Evolutionary conservation across 2,888 invertebrate genomes (phyloP), one percentile per base, ranked within the genome.

Genomic region (Diaphora mendica): DNA sequence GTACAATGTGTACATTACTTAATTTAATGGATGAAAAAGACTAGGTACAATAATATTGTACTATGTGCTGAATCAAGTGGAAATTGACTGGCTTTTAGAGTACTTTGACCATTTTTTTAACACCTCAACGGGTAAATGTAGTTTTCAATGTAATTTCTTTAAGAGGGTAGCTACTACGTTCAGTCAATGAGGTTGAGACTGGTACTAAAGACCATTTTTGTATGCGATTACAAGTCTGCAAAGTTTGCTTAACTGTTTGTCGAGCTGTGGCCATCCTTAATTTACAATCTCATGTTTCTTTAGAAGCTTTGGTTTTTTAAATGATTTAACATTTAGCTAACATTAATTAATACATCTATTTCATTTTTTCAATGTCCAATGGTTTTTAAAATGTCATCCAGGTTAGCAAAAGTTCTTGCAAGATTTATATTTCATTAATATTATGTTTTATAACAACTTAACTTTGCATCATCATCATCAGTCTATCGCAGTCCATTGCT

Each of bases 151-250:
- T 89, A 89, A 91, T 91, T 91, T 90, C 86, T 87, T 90, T 86
- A 84, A 76, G 79, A 89, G 85, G 85, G 70, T 74, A 83, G 87
- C 88, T 88, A 86, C 88, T 90, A 89, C 88, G 86, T 86, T 81
- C 82, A 86, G 88, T 87, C 87, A 82, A 83, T 77, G 78, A 86
- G 82, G 82, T 87, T 89, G 88, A 88, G 86, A 90, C 85, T 82
- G 87, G 87, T 86, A 86, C 87, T 86, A 85, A 88, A 86, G 87
- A 89, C 86, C 88, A 89, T 92, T 93, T 69, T 91, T 89, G 92
- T 92, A 93, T 93, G 93, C 90, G 91, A 93, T 93, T 94, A 92
- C 93, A 90, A 84, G 89, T 90, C 88, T 85, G 81, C 87, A 89
- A 70, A 88, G 88, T 82, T 87, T 88, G 86, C 88, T 88, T 89